These are phyloP conservation scores for Varanus komodoensis DNA, from an alignment of 2,113 vertebrate genomes.

Conservation along the genomic window DNA sequence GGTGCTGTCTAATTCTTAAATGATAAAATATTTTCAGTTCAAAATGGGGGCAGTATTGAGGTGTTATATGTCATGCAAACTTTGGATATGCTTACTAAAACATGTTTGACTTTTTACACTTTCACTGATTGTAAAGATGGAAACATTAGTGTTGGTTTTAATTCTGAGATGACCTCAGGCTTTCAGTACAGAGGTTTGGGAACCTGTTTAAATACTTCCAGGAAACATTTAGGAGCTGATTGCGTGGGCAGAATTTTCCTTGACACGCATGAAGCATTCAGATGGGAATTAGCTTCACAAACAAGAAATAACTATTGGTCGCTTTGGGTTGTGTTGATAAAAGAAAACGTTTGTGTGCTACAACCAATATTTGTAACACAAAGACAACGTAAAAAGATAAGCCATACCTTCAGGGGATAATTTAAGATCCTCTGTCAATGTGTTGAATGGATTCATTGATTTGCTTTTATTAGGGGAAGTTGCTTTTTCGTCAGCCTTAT, in stretches of 20 bases:
- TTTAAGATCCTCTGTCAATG: neutral
- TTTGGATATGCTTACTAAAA: constrained; percentile 11
- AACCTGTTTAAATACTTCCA: constrained; percentile 14
- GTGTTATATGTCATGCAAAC: neutral
- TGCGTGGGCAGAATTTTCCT: constrained; percentile 28
- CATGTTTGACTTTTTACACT: constrained; percentile 7
- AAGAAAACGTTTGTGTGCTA: constrained; percentile 16
- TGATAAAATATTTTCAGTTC: neutral
- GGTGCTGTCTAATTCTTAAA: neutral
- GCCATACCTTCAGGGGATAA: neutral
- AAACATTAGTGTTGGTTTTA: constrained; percentile 50
- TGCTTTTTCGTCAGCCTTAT: neutral
- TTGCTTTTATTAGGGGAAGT: neutral
- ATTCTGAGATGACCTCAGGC: constrained; percentile 39
- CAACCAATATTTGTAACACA: neutral
- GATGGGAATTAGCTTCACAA: constrained; percentile 10
- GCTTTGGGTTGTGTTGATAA: constrained; percentile 30
- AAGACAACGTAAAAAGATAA: neutral
- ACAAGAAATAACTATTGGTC: neutral
- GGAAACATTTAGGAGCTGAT: constrained; percentile 28
- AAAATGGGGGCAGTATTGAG: neutral
- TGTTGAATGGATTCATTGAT: neutral
- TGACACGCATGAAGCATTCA: constrained; percentile 31
- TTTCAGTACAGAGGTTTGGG: constrained; percentile 9
- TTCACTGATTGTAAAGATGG: constrained; percentile 34